A percentile compares a stretch with the other conserved stretches of the same genome.
phyloP scores from a whole-genome alignment of 2,888 invertebrate species.

The Drosophila pseudotakahashii region DNA sequence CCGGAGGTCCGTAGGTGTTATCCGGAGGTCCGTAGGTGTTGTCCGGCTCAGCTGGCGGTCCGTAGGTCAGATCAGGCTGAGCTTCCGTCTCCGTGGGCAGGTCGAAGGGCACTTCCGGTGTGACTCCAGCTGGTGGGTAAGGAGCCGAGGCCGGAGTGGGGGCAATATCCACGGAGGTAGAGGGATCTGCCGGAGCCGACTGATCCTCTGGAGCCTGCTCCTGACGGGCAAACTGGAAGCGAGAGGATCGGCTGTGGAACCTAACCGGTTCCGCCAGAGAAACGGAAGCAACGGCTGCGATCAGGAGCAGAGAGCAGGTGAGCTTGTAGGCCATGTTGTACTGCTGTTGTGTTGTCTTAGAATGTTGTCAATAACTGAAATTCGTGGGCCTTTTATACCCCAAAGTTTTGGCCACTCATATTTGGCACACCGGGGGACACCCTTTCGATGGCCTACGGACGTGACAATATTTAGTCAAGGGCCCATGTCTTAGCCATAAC shows the following conservation, averaged over 20 bases:
- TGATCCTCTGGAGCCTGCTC: slow-evolving; percentile 61
- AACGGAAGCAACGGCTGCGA: slow-evolving; percentile 57
- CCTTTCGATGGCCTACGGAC: slow-evolving; percentile 55
- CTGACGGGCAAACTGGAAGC: slow-evolving; percentile 69
- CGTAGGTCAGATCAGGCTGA: slow-evolving; percentile 73
- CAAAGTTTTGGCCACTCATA: slow-evolving; percentile 52
- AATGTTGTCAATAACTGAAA: slow-evolving; percentile 53
- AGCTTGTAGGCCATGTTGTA: slow-evolving; percentile 73
- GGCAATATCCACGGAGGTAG: slow-evolving; percentile 44
- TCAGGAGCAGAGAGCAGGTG: slow-evolving; percentile 59
- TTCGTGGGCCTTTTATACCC: slow-evolving; percentile 59
- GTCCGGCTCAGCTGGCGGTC: slow-evolving; percentile 62
- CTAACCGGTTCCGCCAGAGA: slow-evolving; percentile 64
- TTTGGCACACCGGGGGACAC: slow-evolving; percentile 66
- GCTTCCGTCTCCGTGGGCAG: slow-evolving; percentile 76
- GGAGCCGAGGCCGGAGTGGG: slow-evolving; percentile 64
- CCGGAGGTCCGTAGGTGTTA: slow-evolving; percentile 71
- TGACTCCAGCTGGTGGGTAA: slow-evolving; percentile 78
- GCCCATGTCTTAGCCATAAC: slow-evolving; percentile 64
- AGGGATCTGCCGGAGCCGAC: slow-evolving; percentile 48
- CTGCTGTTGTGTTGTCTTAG: slow-evolving; percentile 58
- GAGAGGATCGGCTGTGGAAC: slow-evolving; percentile 62
- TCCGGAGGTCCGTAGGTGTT: slow-evolving; percentile 71
- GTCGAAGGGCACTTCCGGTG: slow-evolving; percentile 75
- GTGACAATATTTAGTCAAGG: slow-evolving; percentile 76